Conservation (phyloP, 2,888 invertebrate genomes). For the Drepana falcataria region DNA sequence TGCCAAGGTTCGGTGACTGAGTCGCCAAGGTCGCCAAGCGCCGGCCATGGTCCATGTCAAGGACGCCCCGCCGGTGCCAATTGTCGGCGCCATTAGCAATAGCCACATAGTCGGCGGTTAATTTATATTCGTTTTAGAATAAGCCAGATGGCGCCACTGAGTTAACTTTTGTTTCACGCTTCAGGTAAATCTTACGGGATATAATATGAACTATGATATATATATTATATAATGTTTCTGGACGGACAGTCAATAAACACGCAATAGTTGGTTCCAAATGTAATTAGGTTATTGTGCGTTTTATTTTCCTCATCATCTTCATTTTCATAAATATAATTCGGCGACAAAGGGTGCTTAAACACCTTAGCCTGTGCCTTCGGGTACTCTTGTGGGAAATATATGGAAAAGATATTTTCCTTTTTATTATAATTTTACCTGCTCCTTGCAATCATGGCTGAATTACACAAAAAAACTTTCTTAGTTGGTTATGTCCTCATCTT, state of each 20-base stretch:
- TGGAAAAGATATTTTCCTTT: too few species aligned
- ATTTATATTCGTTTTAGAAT: slow-evolving; percentile 78
- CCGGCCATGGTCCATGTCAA: slow-evolving; percentile 18
- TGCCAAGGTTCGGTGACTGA: slow-evolving; percentile 14
- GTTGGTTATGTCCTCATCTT: too few species aligned
- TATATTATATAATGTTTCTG: slow-evolving; percentile 69
- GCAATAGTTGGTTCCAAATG: slow-evolving; percentile 77
- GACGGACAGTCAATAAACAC: slow-evolving; percentile 78
- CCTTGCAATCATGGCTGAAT: too few species aligned
- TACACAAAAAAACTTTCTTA: too few species aligned
- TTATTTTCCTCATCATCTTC: slow-evolving; percentile 28
- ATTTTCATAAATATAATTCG: too few species aligned
- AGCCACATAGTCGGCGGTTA: slow-evolving; percentile 75
- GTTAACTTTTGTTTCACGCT: slow-evolving; percentile 71
- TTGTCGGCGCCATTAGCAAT: slow-evolving; percentile 66
- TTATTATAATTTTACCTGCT: too few species aligned
- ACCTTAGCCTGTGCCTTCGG: too few species aligned
- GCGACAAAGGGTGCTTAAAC: too few species aligned
- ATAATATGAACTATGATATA: slow-evolving; percentile 61
- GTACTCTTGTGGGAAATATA: too few species aligned
- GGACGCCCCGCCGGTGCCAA: slow-evolving; percentile 33
- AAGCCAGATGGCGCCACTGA: slow-evolving; percentile 66
- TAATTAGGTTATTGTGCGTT: slow-evolving; percentile 41
- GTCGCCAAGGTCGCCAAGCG: slow-evolving; percentile 27
- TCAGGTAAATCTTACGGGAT: slow-evolving; percentile 50